These are phyloP conservation scores for Podotricha telesiphe DNA, from an alignment of 2,888 invertebrate genomes.

Conservation along the genomic window DNA sequence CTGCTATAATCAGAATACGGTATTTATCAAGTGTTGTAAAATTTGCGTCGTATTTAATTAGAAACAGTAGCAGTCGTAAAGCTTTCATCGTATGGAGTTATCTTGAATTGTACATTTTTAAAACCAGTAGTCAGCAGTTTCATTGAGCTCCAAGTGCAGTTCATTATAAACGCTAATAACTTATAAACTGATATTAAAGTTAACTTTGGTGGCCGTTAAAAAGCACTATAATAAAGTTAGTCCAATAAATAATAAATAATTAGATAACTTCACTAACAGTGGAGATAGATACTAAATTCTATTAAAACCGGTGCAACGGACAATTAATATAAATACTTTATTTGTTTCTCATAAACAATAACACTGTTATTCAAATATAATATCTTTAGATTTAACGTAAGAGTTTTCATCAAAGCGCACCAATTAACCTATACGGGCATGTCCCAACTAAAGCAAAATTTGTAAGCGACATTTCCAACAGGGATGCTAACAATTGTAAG, in stretches of 20 bases:
- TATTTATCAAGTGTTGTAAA: conserved; percentile 1
- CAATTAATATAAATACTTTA: too few relatives aligned
- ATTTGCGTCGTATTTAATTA: not conserved
- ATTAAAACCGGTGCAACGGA: too few relatives aligned
- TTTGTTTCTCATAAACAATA: too few relatives aligned
- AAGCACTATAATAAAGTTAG: not conserved
- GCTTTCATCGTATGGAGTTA: conserved; percentile 8
- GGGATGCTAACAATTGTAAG: too few relatives aligned
- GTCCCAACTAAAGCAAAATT: too few relatives aligned
- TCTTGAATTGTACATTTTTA: conserved; percentile 15
- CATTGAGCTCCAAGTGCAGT: not conserved
- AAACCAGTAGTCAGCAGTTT: conserved; percentile 6
- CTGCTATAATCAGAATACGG: too few relatives aligned
- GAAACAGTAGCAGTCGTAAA: conserved; percentile 18
- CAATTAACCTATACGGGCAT: too few relatives aligned
- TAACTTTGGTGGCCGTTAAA: not conserved
- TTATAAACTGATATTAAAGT: conserved; percentile 7
- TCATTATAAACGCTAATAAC: conserved; percentile 8
- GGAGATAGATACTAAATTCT: not conserved
- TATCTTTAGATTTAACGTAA: too few relatives aligned
- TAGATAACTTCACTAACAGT: not conserved
- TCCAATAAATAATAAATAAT: conserved; percentile 2
- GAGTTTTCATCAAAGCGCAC: too few relatives aligned
- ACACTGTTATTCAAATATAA: too few relatives aligned
- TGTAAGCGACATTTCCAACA: too few relatives aligned